Conservation (phyloP, 1,140 invertebrate species). For the Tenebrio molitor region DNA sequence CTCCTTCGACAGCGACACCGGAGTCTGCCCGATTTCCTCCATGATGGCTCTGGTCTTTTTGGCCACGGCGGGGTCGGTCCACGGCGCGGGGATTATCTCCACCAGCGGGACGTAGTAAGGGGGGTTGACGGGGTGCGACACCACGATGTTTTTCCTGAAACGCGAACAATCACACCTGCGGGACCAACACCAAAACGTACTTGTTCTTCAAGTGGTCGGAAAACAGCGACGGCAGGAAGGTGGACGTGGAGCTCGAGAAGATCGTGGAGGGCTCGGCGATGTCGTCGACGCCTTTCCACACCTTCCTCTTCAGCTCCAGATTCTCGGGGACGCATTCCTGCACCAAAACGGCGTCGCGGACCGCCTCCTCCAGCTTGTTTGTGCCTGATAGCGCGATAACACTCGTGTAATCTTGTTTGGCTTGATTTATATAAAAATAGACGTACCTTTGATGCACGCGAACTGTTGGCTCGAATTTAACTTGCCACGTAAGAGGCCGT, state of each 20-base stretch:
- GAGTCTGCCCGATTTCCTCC: conserved; percentile 91
- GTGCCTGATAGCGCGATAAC: conserved; percentile 69
- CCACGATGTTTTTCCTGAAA: conserved; percentile 65
- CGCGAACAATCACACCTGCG: conserved; percentile 4
- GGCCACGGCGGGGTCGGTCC: conserved; percentile 82
- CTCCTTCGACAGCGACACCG: conserved; percentile 88
- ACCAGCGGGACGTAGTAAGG: conserved; percentile 96
- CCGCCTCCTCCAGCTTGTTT: conserved; percentile 74
- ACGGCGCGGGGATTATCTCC: conserved; percentile 94
- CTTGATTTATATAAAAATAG: conserved; percentile 50
- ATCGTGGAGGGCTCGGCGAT: conserved; percentile 81
- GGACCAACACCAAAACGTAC: conserved; percentile 49
- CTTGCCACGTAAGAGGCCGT: conserved; percentile 81
- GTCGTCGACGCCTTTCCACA: conserved; percentile 84
- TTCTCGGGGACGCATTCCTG: conserved; percentile 96
- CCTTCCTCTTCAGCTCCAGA: conserved; percentile 85
- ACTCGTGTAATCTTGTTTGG: background rate
- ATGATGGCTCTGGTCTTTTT: conserved; percentile 77
- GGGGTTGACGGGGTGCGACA: conserved; percentile 96
- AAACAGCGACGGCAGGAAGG: conserved; percentile 89
- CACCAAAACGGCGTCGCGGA: conserved; percentile 81
- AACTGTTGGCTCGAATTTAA: conserved; percentile 82
- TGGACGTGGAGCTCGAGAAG: conserved; percentile 92
- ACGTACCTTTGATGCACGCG: conserved; percentile 82
- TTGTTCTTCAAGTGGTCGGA: conserved; percentile 84